Evolutionary conservation across 2,888 invertebrate genomes (phyloP).

Genomic region (Drosophila trichaetosa): DNA sequence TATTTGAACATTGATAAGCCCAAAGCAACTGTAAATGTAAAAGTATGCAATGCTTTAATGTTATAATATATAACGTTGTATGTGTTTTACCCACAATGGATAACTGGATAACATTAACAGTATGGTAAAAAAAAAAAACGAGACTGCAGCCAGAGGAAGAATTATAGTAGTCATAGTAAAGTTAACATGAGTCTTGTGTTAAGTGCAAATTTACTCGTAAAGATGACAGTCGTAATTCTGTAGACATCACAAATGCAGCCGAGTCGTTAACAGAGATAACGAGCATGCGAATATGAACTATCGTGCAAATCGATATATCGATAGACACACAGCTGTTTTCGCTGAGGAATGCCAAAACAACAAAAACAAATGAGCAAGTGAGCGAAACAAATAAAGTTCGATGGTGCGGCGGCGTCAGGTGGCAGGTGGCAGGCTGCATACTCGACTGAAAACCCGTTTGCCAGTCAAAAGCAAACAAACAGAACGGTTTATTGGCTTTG

Average conservation of each 20-base stretch:
- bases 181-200: not conserved
- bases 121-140: not conserved
- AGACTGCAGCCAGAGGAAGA: not conserved
- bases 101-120: not conserved
- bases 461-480: conserved; percentile 70
- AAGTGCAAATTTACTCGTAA: not conserved
- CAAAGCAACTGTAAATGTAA: not conserved
- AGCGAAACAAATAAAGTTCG: conserved; percentile 25
- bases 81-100: not conserved
- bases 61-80: not conserved
- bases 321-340: conserved; percentile 37
- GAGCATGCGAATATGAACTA: not conserved
- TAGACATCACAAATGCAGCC: too few relatives aligned
- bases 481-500: conserved; percentile 46
- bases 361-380: conserved; percentile 44
- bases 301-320: conserved; percentile 26
- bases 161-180: not conserved
- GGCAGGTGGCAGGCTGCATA: conserved; percentile 27
- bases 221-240: not conserved
- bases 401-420: conserved; percentile 25
- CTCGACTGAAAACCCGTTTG: conserved; percentile 49
- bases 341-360: conserved; percentile 21
- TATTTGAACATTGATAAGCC: conserved; percentile 35
- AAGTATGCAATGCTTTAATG: conserved; percentile 20
- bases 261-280: not conserved